These are phyloP conservation scores for Tauraco erythrolophus DNA, from an alignment of 2,113 vertebrate genomes.

Conservation along the genomic window DNA sequence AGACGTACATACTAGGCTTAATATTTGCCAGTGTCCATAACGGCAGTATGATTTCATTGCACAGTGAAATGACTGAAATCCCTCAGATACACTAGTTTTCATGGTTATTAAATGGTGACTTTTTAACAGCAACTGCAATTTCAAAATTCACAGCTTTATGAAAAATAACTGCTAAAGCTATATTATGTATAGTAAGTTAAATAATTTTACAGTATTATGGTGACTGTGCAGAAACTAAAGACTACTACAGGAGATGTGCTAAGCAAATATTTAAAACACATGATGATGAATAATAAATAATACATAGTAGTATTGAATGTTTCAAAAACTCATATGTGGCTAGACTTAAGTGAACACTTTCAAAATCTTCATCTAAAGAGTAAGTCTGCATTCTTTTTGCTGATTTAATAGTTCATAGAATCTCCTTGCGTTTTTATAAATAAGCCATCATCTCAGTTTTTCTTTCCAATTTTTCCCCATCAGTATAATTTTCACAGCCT, in stretches of 20 bases:
- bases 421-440: background rate
- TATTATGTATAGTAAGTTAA: background rate
- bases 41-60: background rate
- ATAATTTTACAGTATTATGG: background rate
- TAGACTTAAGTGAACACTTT: background rate
- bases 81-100: background rate
- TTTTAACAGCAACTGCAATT: background rate
- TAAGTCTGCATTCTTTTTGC: background rate
- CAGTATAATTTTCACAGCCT: background rate
- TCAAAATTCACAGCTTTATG: background rate
- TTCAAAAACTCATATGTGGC: background rate
- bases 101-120: background rate
- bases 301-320: background rate
- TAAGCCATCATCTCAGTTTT: background rate
- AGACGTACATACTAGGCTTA: background rate
- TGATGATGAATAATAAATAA: background rate
- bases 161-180: background rate
- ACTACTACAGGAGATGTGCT: background rate
- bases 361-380: background rate
- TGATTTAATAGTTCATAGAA: background rate
- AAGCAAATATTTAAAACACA: background rate
- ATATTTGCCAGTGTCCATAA: background rate
- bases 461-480: background rate
- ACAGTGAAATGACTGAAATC: background rate
- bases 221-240: background rate